A percentile compares a stretch with the other conserved stretches of the same genome.
These are phyloP conservation scores for Ophonus ardosiacus DNA, from an alignment of 2,888 invertebrate species.

Conservation along the genomic window DNA sequence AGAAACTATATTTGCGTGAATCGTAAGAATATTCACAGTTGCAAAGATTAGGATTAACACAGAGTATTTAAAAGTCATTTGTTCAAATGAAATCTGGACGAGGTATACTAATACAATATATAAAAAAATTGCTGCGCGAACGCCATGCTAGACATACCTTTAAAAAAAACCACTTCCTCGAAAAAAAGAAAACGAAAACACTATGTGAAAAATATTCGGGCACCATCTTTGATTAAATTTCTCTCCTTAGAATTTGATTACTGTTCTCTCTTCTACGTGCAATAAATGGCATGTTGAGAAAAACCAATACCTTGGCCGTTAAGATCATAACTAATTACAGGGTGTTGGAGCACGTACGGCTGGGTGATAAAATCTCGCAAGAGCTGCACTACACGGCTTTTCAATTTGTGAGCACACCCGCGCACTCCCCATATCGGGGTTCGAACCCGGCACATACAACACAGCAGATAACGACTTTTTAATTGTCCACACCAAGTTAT, in stretches of 20 bases:
- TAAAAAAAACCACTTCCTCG: no score
- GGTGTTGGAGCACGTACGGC: conserved; percentile 42
- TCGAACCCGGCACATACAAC: conserved; percentile 36
- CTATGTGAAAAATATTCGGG: no score
- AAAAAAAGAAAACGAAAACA: no score
- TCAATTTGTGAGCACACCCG: conserved; percentile 59
- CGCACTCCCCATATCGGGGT: conserved; percentile 54
- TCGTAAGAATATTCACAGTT: no score
- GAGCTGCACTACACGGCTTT: conserved; percentile 55
- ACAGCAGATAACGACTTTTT: conserved; percentile 52
- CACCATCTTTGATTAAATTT: background rate
- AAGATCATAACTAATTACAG: conserved; percentile 53
- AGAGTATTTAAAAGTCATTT: no score
- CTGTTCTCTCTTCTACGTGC: background rate
- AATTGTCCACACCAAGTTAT: conserved; percentile 42
- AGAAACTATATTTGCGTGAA: no score
- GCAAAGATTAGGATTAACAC: no score
- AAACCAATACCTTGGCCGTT: conserved; percentile 37
- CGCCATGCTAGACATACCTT: no score
- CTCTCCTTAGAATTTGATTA: background rate
- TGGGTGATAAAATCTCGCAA: conserved; percentile 53
- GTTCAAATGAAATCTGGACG: no score
- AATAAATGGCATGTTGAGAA: background rate
- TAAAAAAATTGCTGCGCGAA: no score
- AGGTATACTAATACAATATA: no score